A percentile compares a stretch with the other conserved stretches of the same genome.
Evolutionary conservation across 2,888 invertebrate species (phyloP).

Genomic region (Athripsodes cinereus): DNA sequence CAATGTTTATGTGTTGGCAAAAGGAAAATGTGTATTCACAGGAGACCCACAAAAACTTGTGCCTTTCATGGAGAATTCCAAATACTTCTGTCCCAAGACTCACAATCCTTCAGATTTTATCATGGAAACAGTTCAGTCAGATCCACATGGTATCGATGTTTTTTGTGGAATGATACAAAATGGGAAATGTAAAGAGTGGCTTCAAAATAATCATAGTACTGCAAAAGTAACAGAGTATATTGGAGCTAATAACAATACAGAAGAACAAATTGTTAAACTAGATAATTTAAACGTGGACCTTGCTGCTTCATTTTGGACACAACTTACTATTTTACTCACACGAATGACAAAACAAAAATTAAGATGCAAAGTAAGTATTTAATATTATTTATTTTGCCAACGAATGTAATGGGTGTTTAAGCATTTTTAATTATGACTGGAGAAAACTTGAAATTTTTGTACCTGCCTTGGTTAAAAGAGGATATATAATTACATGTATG

Average conservation of each 20-base stretch:
- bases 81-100: slow-evolving; percentile 65
- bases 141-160: slow-evolving; percentile 32
- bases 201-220: not conserved
- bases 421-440: too few relatives aligned
- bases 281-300: slow-evolving; percentile 41
- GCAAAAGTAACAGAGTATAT: slow-evolving; percentile 19
- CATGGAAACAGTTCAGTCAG: slow-evolving; percentile 39
- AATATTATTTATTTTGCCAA: too few relatives aligned
- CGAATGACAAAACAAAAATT: slow-evolving; percentile 50
- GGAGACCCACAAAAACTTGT: slow-evolving; percentile 64
- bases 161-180: slow-evolving; percentile 36
- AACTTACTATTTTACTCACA: slow-evolving; percentile 47
- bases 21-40: slow-evolving; percentile 60
- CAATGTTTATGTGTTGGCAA: slow-evolving; percentile 60
- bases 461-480: too few relatives aligned
- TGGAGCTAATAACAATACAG: slow-evolving; percentile 35
- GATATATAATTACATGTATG: too few relatives aligned
- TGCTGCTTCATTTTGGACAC: slow-evolving; percentile 49
- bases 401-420: too few relatives aligned
- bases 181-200: slow-evolving; percentile 34
- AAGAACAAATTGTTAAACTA: slow-evolving; percentile 45
- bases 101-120: slow-evolving; percentile 76
- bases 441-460: too few relatives aligned
- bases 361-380: slow-evolving; percentile 48
- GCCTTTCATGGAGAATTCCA: slow-evolving; percentile 59